These are phyloP conservation scores for Drosophila paracracens DNA, from an alignment of 2,888 invertebrate species.

Conservation along the genomic window DNA sequence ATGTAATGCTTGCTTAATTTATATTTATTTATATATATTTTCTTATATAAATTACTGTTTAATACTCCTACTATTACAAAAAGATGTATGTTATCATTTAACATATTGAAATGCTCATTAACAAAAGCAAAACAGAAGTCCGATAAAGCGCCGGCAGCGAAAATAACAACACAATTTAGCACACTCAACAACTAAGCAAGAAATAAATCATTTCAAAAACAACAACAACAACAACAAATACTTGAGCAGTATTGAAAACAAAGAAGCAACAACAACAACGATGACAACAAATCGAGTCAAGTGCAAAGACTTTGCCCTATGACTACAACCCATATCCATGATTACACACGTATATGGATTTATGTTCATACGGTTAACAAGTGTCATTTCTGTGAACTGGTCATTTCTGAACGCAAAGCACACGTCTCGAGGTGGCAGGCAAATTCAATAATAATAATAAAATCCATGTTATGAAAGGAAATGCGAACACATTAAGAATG, in stretches of 20 bases:
- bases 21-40: not conserved
- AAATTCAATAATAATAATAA: slow-evolving; percentile 31
- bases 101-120: slow-evolving; percentile 65
- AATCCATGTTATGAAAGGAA: slow-evolving; percentile 4
- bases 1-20: not conserved
- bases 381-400: slow-evolving; percentile 4
- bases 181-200: slow-evolving; percentile 56
- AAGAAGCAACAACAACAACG: slow-evolving; percentile 39
- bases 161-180: slow-evolving; percentile 30
- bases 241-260: slow-evolving; percentile 48
- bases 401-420: slow-evolving; percentile 34
- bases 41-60: not conserved
- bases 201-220: slow-evolving; percentile 32
- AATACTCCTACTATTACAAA: not conserved
- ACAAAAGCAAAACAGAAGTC: slow-evolving; percentile 61
- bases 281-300: slow-evolving; percentile 68
- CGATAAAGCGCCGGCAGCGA: slow-evolving; percentile 50
- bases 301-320: slow-evolving; percentile 79
- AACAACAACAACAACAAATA: slow-evolving; percentile 23
- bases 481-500: slow-evolving; percentile 23
- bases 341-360: not conserved
- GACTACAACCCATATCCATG: slow-evolving; percentile 60
- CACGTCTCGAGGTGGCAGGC: slow-evolving; percentile 35
- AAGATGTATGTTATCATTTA: slow-evolving; percentile 54
- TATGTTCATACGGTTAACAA: slow-evolving; percentile 6